Base-by-base conservation (phyloP, 2,888 invertebrate genomes). In the Nebria salina region DNA sequence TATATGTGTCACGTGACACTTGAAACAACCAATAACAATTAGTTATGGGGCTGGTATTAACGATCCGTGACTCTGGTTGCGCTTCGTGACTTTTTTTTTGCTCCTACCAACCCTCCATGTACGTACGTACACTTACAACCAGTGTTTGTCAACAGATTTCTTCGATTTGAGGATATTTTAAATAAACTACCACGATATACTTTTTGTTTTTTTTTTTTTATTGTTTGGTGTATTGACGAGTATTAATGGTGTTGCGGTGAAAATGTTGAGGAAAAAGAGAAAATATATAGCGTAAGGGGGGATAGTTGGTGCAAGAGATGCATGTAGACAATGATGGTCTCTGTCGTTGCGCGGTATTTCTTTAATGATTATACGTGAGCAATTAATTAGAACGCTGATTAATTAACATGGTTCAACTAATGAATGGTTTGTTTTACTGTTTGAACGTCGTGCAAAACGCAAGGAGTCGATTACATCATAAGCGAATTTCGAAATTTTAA, bases 321-420 rank as follows among this genome's bases (percentile, higher is more conserved):
- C 54, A 54, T 54, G 13, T 13, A 54, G 7, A 54, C 54, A 54
- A 54, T 54, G 54, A 54, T 54, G 54, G 54, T 5, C 54, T 54
- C 54, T 54, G 54, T 54, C 54, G 2, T 54, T 54, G 70, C 70
- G 70, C 70, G 70, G 70, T 70, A 70, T 70, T 74, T 72, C 76
- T 76, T 79, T 79, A 79, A 79, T 75, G 54, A 72, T 42, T 75
- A 43, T 79, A 79, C 79, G 79, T 79, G 74, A 68, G 79, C 75
- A 79, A 79, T 79, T 79, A 79, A 79, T 79, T 79, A 79, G 68
- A 75, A 68, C 74, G 75, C 75, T 79, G 79, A 79, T 79, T 79
- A 79, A 79, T 79, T 79, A 79, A 79, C 68, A 68, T 20, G 70
- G 3, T 15, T n/a, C 25, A 73, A 43, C 75, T 79, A 79, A 79